Evolutionary conservation across 2,113 vertebrate genomes (phyloP).

Genomic region (Siniperca chuatsi): DNA sequence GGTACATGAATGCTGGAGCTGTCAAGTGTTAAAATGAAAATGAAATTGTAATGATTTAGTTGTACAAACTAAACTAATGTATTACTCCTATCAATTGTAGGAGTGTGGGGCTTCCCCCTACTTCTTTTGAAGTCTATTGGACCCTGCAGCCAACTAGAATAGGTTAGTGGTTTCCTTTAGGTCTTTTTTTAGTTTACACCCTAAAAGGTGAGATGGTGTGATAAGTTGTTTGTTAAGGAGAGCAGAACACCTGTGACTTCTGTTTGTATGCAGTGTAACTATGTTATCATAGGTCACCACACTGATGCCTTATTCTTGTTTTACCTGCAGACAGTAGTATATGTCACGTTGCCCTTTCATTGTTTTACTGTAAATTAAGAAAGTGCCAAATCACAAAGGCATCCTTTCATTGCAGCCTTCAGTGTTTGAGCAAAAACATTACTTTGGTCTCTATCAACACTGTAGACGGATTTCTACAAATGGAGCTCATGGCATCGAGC

Average conservation of each 20-base stretch:
- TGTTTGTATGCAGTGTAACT: neutral
- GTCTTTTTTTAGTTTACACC: neutral
- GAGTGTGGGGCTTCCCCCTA: too few species aligned
- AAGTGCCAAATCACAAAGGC: neutral
- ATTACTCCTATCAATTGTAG: neutral
- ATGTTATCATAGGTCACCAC: neutral
- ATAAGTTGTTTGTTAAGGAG: neutral
- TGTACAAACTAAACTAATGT: neutral
- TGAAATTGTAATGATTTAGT: too few species aligned
- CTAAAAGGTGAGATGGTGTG: neutral
- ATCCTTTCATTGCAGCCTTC: neutral
- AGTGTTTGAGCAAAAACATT: neutral
- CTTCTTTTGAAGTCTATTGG: neutral
- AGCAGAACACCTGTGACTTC: neutral
- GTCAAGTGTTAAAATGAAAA: neutral
- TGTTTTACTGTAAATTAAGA: neutral
- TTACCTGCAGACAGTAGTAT: neutral
- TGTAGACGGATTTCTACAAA: neutral
- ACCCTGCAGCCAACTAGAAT: too few species aligned
- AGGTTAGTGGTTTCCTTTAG: neutral
- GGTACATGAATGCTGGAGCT: neutral
- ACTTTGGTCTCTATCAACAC: neutral
- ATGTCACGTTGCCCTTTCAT: neutral
- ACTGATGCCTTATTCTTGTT: constrained; percentile 18
- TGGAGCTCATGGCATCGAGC: neutral